Evolutionary conservation across 1,140 invertebrate species (phyloP).

Genomic region (Gryllus bimaculatus): DNA sequence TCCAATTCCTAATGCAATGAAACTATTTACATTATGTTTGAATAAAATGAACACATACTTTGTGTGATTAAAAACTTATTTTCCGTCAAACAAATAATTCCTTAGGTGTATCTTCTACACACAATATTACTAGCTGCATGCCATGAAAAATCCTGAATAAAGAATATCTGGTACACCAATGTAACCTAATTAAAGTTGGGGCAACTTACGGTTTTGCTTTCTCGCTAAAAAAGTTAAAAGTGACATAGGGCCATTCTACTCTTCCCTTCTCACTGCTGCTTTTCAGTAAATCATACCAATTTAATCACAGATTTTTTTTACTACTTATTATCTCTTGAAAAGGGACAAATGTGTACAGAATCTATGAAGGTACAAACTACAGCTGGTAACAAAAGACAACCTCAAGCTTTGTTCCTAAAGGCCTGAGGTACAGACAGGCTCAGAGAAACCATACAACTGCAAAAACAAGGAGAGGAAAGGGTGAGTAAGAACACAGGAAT

Average conservation of each 20-base stretch:
- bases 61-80: background rate
- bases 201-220: background rate
- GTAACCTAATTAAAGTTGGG: background rate
- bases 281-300: background rate
- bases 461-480: background rate
- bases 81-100: background rate
- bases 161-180: background rate
- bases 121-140: background rate
- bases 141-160: background rate
- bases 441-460: background rate
- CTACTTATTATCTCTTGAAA: background rate
- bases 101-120: background rate
- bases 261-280: background rate
- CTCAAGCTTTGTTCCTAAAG: background rate
- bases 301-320: background rate
- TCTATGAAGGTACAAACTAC: background rate
- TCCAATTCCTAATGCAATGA: too few species aligned
- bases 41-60: background rate
- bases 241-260: background rate
- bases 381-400: background rate
- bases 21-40: background rate
- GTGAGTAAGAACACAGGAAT: background rate
- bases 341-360: background rate
- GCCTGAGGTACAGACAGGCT: background rate
- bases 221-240: background rate